phyloP scores from a whole-genome alignment of 64 coral and sea anemone species.

The Trachythela sp. region DNA sequence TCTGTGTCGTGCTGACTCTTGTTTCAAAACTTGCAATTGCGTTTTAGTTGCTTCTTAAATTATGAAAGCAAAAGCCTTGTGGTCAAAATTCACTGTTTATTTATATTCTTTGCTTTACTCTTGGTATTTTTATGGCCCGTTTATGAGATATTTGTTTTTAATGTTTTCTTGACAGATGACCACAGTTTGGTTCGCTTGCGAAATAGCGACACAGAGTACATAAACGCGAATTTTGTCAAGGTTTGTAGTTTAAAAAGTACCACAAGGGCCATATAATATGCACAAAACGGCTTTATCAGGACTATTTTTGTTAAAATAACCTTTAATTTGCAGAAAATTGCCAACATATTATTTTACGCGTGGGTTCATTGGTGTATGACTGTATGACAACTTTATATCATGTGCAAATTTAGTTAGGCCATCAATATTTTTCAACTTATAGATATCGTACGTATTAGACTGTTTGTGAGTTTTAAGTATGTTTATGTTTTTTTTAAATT shows the following conservation, averaged over 20 bases:
- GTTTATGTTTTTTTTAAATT: no score
- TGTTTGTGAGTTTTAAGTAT: no score
- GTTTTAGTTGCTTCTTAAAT: neutral
- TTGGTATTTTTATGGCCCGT: neutral
- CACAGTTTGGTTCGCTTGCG: conserved; percentile 19
- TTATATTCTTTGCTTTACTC: neutral
- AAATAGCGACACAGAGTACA: conserved; percentile 27
- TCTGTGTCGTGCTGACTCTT: neutral
- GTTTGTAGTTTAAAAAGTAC: neutral
- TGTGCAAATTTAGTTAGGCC: no score
- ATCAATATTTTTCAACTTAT: no score
- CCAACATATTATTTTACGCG: no score
- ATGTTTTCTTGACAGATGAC: conserved; percentile 1
- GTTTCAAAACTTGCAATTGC: neutral
- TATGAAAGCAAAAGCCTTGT: neutral
- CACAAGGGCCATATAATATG: neutral
- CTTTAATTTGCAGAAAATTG: neutral
- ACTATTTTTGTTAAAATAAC: no score
- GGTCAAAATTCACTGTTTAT: neutral
- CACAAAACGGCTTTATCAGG: neutral
- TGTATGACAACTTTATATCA: no score
- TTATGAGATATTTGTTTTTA: neutral
- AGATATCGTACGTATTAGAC: no score
- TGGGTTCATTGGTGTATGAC: no score
- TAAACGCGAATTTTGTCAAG: conserved; percentile 2